A percentile compares a stretch with the other conserved stretches of the same genome.
Conservation (phyloP, 30 jellyfish, hydroid and myxozoan genomes). For the Morbakka virulenta region DNA sequence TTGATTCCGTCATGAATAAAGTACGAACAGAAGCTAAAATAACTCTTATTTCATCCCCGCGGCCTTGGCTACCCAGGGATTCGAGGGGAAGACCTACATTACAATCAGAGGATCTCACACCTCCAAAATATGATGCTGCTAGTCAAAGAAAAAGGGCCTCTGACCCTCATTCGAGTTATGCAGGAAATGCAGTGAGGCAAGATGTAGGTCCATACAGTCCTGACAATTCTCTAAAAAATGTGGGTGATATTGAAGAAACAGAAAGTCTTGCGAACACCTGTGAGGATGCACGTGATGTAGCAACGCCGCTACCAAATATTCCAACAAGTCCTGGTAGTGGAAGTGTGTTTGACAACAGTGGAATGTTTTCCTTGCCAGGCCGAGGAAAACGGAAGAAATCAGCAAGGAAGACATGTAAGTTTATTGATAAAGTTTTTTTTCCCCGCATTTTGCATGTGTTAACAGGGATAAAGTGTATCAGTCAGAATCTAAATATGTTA, state of each 20-base stretch:
- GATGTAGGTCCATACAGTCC: background rate
- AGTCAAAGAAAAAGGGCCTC: background rate
- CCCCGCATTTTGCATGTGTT: background rate
- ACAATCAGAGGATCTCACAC: background rate
- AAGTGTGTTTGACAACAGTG: constrained; percentile 48
- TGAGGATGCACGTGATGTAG: background rate
- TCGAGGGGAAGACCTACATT: background rate
- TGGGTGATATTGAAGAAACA: background rate
- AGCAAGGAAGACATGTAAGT: constrained; percentile 21
- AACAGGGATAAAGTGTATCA: background rate
- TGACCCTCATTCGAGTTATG: background rate
- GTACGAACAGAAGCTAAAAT: constrained; percentile 74
- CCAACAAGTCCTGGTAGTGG: constrained; percentile 58
- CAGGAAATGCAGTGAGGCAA: background rate
- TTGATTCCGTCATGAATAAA: constrained; percentile 47
- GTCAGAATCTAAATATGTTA: background rate
- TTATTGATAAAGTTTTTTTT: background rate
- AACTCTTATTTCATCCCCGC: constrained; percentile 46
- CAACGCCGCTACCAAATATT: constrained; percentile 41
- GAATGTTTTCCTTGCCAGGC: constrained; percentile 77
- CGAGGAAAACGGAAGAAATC: constrained; percentile 45
- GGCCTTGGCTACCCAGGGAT: constrained; percentile 65
- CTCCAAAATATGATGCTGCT: background rate
- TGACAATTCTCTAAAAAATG: background rate
- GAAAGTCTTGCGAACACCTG: background rate